Percentiles rank a stretch among this genome's conserved stretches.
Evolutionary conservation across 2,888 invertebrate species (phyloP).

Genomic region (Polyploca ridens): DNA sequence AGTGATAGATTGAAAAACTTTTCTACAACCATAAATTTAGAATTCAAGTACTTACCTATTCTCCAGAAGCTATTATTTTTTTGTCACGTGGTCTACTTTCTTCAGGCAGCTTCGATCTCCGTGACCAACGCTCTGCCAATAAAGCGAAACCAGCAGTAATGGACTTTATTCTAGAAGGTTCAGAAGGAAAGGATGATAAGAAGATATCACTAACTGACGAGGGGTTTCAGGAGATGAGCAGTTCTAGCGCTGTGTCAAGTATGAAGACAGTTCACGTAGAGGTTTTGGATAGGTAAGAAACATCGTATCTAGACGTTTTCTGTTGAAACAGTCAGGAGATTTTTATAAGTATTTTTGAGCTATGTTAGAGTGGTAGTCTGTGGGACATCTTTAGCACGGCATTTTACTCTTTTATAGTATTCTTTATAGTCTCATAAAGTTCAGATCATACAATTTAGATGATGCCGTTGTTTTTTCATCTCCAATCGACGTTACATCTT

Average conservation of each 20-base stretch:
- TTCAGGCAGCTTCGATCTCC: slow-evolving; percentile 71
- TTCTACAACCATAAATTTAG: no score
- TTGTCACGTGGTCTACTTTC: not conserved
- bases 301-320: not conserved
- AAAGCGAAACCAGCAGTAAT: slow-evolving; percentile 45
- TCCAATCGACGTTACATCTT: no score
- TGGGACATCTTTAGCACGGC: no score
- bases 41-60: no score
- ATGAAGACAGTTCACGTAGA: slow-evolving; percentile 61
- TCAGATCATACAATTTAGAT: no score
- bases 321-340: not conserved
- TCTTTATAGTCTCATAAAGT: no score
- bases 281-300: slow-evolving; percentile 57
- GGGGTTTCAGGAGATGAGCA: slow-evolving; percentile 76
- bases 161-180: slow-evolving; percentile 63
- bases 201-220: slow-evolving; percentile 68
- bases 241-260: slow-evolving; percentile 63
- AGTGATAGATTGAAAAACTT: no score
- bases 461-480: no score
- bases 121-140: slow-evolving; percentile 63
- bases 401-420: no score
- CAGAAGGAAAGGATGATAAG: slow-evolving; percentile 52
- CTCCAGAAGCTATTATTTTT: no score
- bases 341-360: not conserved
- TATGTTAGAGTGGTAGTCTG: no score